Conservation (phyloP, 2,113 vertebrate genomes). For the Porphyrio hochstetteri region DNA sequence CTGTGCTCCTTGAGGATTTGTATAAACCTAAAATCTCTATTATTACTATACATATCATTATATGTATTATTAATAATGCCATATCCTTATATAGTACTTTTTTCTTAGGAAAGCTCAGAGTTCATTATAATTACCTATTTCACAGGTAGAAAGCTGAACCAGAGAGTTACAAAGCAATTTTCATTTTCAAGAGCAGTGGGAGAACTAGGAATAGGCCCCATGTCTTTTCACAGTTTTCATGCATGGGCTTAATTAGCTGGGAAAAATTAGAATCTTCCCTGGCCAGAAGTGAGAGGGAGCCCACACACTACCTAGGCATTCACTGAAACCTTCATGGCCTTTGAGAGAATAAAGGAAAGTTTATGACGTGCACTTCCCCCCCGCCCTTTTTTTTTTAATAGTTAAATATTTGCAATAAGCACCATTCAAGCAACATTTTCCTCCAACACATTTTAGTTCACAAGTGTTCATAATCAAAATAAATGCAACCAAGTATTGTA, state of each 20-base stretch:
- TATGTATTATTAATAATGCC: background rate
- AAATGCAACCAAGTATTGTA: background rate
- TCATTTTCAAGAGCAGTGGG: background rate
- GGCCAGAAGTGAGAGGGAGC: background rate
- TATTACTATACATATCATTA: background rate
- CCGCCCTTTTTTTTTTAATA: too few species aligned
- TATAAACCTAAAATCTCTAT: background rate
- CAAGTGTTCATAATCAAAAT: constrained; percentile 8
- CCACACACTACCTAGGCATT: background rate
- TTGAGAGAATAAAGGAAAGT: background rate
- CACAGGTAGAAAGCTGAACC: background rate
- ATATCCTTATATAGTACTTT: background rate
- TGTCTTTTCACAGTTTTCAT: background rate
- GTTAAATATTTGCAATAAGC: background rate
- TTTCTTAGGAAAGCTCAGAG: background rate
- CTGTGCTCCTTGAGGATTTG: too few species aligned
- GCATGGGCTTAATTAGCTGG: background rate
- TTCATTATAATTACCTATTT: background rate
- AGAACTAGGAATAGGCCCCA: background rate
- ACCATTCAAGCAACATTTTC: background rate
- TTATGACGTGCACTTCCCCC: background rate
- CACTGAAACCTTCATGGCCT: background rate
- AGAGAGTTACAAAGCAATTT: background rate
- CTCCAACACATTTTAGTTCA: background rate
- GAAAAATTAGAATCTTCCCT: background rate